A percentile compares a stretch with the other conserved stretches of the same genome.
phyloP scores from a whole-genome alignment of 1,140 invertebrate species.

The Samia ricini region DNA sequence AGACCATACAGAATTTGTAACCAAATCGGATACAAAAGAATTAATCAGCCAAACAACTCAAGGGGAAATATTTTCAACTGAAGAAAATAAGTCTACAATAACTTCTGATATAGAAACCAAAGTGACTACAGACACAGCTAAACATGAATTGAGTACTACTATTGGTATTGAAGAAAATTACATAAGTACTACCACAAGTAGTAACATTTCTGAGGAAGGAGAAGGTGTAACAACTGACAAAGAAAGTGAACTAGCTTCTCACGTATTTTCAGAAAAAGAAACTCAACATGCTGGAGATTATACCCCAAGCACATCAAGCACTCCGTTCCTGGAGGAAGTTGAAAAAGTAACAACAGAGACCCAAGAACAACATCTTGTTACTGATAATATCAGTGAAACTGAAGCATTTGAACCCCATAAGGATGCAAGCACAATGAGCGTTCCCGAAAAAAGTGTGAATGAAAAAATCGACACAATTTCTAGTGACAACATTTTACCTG shows the following conservation, averaged over 20 bases:
- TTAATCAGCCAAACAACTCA: neutral
- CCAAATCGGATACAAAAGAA: neutral
- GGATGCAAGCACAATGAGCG: neutral
- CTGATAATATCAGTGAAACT: constrained; percentile 9
- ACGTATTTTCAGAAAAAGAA: neutral
- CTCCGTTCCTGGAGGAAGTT: constrained; percentile 12
- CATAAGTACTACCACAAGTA: neutral
- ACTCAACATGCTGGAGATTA: neutral
- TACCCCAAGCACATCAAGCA: neutral
- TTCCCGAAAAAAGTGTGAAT: neutral
- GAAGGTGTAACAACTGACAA: constrained; percentile 7
- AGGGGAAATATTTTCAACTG: neutral
- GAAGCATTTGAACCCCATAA: neutral
- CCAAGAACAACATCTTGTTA: constrained; percentile 9
- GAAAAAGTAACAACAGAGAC: constrained; percentile 22
- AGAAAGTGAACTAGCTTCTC: neutral
- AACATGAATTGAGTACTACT: neutral
- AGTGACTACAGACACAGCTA: neutral
- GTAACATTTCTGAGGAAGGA: constrained; percentile 1
- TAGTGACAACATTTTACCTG: neutral
- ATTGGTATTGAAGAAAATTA: neutral
- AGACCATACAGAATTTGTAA: neutral
- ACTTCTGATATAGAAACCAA: neutral
- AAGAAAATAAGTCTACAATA: neutral
- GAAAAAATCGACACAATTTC: neutral